A percentile compares a stretch with the other conserved stretches of the same genome.
phyloP scores from a whole-genome alignment of 1,140 invertebrate species.

The Lanistes nyassanus region DNA sequence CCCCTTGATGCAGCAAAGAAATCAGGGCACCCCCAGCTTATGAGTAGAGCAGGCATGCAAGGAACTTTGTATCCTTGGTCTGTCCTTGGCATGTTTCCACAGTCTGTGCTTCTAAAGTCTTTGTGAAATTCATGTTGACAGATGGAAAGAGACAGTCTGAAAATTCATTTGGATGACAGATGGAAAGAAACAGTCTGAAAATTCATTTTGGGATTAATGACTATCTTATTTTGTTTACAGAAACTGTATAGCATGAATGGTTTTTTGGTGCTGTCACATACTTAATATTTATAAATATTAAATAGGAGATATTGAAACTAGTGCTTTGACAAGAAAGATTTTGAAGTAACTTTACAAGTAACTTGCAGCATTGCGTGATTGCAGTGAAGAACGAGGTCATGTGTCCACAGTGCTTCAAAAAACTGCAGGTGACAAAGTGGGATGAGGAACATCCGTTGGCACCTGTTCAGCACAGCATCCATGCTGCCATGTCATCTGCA shows the following conservation, averaged over 20 bases:
- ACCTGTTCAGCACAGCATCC: conserved; percentile 48
- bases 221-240: too few relatives aligned
- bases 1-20: conserved; percentile 57
- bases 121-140: too few relatives aligned
- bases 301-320: background rate
- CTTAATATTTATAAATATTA: background rate
- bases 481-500: conserved; percentile 36
- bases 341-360: background rate
- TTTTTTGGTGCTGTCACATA: background rate
- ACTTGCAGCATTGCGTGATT: background rate
- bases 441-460: conserved; percentile 43
- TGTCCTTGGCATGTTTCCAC: background rate
- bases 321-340: background rate
- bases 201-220: too few relatives aligned
- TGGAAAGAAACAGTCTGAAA: too few relatives aligned
- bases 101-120: too few relatives aligned
- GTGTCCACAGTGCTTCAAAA: conserved; percentile 47
- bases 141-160: too few relatives aligned
- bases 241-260: too few relatives aligned
- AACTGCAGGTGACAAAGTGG: conserved; percentile 46
- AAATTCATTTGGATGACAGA: too few relatives aligned
- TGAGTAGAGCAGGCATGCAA: conserved; percentile 59
- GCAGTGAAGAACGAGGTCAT: conserved; percentile 49
- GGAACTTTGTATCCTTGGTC: background rate
- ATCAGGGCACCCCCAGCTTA: conserved; percentile 57